phyloP scores from a whole-genome alignment of 2,797 vertebrate genomes.

The Schizopygopsis malacanthus region DNA sequence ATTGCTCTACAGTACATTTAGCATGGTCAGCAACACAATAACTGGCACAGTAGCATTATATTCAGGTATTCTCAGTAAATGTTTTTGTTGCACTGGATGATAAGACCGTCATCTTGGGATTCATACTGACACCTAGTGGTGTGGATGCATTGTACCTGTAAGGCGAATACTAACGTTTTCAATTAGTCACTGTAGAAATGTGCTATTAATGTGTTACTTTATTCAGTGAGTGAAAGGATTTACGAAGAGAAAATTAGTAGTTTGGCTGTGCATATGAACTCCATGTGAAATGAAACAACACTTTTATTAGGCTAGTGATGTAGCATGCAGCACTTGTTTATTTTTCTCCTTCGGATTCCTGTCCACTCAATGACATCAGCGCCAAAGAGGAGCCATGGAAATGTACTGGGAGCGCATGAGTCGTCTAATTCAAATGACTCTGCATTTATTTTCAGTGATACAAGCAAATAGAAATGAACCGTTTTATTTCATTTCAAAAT shows the following conservation, averaged over 20 bases:
- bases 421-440: slow-evolving; percentile 35
- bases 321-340: slow-evolving; percentile 1
- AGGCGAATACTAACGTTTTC: not conserved
- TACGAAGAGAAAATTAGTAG: not conserved
- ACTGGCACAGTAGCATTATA: not conserved
- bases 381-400: slow-evolving; percentile 16
- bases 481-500: not conserved
- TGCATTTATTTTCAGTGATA: not conserved
- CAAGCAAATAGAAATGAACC: not conserved
- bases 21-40: not conserved
- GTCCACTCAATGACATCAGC: not conserved
- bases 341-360: slow-evolving; percentile 37
- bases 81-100: not conserved
- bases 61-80: not conserved
- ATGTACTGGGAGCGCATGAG: slow-evolving; percentile 3
- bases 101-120: not conserved
- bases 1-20: not conserved
- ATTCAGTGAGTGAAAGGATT: not conserved
- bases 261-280: not conserved
- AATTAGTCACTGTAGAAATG: not conserved
- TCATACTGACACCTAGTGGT: slow-evolving; percentile 4
- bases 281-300: not conserved
- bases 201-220: not conserved
- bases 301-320: not conserved
- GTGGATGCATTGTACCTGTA: not conserved